A percentile compares a stretch with the other conserved stretches of the same genome.
Conservation (phyloP, 2,888 invertebrate genomes). For the Andrena bucephala region DNA sequence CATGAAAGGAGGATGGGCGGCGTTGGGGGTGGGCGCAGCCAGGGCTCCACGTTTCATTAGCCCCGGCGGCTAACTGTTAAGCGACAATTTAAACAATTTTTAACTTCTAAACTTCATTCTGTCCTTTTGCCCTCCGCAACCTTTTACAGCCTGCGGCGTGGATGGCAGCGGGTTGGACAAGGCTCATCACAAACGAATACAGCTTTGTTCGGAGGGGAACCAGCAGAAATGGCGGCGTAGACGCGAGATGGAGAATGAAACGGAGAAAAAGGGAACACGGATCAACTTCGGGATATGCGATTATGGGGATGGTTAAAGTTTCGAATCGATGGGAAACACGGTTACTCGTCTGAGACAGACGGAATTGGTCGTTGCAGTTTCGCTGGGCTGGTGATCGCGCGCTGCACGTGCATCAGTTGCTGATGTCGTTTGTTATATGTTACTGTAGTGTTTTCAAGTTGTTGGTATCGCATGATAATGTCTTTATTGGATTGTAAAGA, state of each 20-base stretch:
- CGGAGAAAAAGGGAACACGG: conserved; percentile 45
- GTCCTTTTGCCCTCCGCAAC: conserved; percentile 45
- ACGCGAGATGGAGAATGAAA: background rate
- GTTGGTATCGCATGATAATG: background rate
- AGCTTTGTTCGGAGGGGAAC: conserved; percentile 43
- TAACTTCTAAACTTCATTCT: conserved; percentile 80
- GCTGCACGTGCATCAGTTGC: conserved; percentile 1
- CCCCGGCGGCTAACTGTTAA: conserved; percentile 82
- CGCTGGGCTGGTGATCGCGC: background rate
- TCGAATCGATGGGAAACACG: conserved; percentile 78
- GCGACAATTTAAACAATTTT: conserved; percentile 84
- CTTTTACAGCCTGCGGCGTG: conserved; percentile 69
- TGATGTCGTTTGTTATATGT: background rate
- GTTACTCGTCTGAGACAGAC: conserved; percentile 18
- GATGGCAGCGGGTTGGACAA: conserved; percentile 69
- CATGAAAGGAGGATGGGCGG: conserved; percentile 42
- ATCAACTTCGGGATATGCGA: conserved; percentile 81
- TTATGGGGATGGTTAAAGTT: conserved; percentile 82
- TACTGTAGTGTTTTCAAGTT: background rate
- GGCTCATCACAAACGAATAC: conserved; percentile 65
- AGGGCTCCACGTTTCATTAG: conserved; percentile 81
- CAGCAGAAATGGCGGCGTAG: conserved; percentile 1
- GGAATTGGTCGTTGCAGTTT: conserved; percentile 2
- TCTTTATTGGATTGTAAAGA: background rate
- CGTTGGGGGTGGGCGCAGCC: conserved; percentile 58